Percentiles rank a stretch among this genome's conserved stretches.
Evolutionary conservation across 2,113 vertebrate species (phyloP).

Genomic region (Accipiter cooperii): DNA sequence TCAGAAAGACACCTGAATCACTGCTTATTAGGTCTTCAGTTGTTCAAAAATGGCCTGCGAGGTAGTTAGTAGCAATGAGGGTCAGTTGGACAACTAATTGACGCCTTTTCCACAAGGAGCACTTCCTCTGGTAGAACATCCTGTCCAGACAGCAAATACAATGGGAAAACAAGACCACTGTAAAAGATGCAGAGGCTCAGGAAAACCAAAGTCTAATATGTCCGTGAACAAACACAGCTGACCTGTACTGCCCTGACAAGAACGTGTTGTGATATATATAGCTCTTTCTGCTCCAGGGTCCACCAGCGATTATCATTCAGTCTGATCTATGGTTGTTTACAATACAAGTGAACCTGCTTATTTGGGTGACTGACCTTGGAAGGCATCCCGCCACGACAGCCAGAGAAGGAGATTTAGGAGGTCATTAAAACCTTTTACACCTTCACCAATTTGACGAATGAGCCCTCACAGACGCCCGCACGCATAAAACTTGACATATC

Average conservation of each 20-base stretch:
- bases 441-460: neutral
- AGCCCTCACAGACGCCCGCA: neutral
- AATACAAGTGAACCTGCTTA: slow-evolving; percentile 29
- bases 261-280: slow-evolving; percentile 2
- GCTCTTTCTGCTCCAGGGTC: neutral
- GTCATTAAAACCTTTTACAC: slow-evolving; percentile 51
- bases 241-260: slow-evolving; percentile 25
- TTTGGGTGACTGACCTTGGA: slow-evolving; percentile 35
- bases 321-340: slow-evolving; percentile 46
- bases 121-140: slow-evolving; percentile 59
- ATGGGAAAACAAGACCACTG: slow-evolving; percentile 37
- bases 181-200: slow-evolving; percentile 36
- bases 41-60: too few relatives aligned
- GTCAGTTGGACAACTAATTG: slow-evolving; percentile 48
- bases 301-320: neutral
- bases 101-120: slow-evolving; percentile 51
- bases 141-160: slow-evolving; percentile 64
- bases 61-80: neutral
- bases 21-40: too few relatives aligned
- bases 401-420: slow-evolving; percentile 30
- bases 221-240: slow-evolving; percentile 27
- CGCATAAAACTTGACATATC: neutral
- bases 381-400: neutral
- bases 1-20: too few relatives aligned
- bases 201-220: neutral